phyloP scores from a whole-genome alignment of 1,140 invertebrate genomes.

The Zeugodacus cucurbitae region DNA sequence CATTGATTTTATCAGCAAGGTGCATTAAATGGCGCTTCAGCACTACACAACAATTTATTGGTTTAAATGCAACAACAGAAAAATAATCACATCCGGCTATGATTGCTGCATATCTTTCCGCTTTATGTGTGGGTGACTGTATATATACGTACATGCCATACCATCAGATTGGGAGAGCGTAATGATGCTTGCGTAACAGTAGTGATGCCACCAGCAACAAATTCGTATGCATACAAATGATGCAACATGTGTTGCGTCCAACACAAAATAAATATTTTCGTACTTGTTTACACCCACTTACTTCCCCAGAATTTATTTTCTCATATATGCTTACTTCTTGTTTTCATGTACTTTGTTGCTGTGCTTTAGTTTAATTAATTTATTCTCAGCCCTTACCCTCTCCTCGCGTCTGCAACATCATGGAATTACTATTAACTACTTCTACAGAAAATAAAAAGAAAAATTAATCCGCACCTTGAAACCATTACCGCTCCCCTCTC shows the following conservation, averaged over 20 bases:
- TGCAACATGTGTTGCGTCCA: neutral
- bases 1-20: no score
- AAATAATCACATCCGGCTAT: neutral
- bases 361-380: neutral
- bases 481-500: neutral
- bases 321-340: neutral
- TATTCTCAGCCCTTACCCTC: neutral
- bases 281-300: neutral
- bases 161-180: neutral
- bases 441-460: neutral
- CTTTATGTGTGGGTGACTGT: neutral
- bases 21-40: neutral
- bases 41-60: neutral
- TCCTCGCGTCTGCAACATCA: neutral
- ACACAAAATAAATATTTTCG: conserved; percentile 14
- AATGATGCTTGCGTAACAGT: neutral
- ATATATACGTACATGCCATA: neutral
- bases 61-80: neutral
- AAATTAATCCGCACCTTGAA: neutral
- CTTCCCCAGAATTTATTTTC: neutral
- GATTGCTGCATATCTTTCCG: neutral
- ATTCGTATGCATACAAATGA: no score
- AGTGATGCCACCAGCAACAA: no score
- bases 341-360: no score
- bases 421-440: conserved; percentile 6